phyloP scores from a whole-genome alignment of 2,113 vertebrate species.

The Eira barbara region DNA sequence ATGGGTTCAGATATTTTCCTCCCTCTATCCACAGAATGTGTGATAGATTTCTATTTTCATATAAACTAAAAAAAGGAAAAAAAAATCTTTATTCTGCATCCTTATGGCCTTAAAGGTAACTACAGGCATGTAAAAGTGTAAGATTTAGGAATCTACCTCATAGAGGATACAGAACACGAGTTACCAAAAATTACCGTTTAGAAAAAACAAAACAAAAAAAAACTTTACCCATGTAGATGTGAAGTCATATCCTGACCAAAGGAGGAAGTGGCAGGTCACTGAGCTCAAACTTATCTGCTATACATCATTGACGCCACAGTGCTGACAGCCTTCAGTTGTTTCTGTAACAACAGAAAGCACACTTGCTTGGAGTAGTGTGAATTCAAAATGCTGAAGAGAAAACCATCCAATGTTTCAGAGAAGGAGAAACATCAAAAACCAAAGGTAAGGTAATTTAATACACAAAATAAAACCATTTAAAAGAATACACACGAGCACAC shows the following conservation, averaged over 20 bases:
- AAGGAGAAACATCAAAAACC: constrained; percentile 89
- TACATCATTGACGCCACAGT: not conserved
- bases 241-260: constrained; percentile 83
- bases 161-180: not conserved
- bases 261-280: constrained; percentile 75
- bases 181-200: constrained; percentile 48
- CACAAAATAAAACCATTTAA: not conserved
- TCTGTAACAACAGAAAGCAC: constrained; percentile 16
- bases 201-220: not conserved
- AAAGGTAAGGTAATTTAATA: constrained; percentile 84
- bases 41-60: not conserved
- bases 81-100: not conserved
- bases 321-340: constrained; percentile 20
- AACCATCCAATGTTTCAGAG: constrained; percentile 88
- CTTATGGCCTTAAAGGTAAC: not conserved
- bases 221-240: constrained; percentile 17
- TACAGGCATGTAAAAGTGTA: not conserved
- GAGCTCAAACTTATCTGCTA: not conserved
- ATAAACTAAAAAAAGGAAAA: not conserved
- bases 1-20: not conserved
- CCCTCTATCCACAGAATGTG: not conserved
- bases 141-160: not conserved
- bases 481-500: not conserved
- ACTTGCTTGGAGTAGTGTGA: constrained; percentile 3
- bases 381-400: constrained; percentile 89